These are phyloP conservation scores for Neotoxoptera formosana DNA, from an alignment of 1,140 invertebrate species.

Conservation along the genomic window DNA sequence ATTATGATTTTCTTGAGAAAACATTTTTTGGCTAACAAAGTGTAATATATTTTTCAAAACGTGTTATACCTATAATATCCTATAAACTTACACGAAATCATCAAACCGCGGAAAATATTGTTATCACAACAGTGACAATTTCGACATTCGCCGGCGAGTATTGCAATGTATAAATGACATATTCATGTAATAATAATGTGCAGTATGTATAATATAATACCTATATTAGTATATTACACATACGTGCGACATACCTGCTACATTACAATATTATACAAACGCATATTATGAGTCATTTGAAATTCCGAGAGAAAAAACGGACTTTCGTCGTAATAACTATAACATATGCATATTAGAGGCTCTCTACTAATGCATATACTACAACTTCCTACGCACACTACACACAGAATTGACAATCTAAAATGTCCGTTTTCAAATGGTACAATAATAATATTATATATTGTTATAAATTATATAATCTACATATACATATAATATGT, in stretches of 20 bases:
- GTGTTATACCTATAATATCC: neutral
- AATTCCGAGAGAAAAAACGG: constrained; percentile 17
- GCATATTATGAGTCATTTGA: constrained; percentile 32
- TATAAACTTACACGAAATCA: neutral
- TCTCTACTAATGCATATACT: neutral
- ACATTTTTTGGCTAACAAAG: neutral
- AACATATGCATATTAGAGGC: neutral
- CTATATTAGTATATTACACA: too few relatives aligned
- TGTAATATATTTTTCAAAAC: neutral
- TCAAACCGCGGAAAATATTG: neutral
- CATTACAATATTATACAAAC: neutral
- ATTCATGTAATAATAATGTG: neutral
- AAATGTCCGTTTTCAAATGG: neutral
- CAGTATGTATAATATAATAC: too few relatives aligned
- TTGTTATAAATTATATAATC: constrained; percentile 2
- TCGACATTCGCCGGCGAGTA: neutral
- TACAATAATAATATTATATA: neutral
- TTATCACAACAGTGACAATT: neutral
- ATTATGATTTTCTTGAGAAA: neutral
- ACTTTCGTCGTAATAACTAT: constrained; percentile 15
- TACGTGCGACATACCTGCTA: too few relatives aligned
- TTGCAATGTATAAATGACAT: neutral
- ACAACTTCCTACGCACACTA: neutral
- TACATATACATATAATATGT: neutral
- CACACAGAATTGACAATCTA: neutral